Base-by-base conservation (phyloP, 2,888 invertebrate genomes). In the Petrophora chlorosata region DNA sequence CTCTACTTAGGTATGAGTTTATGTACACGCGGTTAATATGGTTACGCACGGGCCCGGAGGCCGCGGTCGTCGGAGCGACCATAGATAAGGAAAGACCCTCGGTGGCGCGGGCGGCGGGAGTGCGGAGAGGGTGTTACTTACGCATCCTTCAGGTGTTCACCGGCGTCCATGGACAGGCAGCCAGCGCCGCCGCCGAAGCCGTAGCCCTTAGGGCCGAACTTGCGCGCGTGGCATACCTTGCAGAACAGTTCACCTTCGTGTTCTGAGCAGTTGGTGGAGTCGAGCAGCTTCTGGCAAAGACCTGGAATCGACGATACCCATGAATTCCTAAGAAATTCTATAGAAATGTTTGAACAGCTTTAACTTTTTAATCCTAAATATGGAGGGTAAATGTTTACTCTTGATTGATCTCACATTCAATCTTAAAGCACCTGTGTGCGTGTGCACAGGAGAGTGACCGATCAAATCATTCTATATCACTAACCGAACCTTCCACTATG, bases 131-230 rank as follows among this genome's bases (percentile, higher is more conserved):
- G 52, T 59, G 57, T 75, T 87, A 94, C 96, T 96, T 93, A 96
- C 96, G 94, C 92, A 60, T 82, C 91, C 87, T 95, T 94, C 77
- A 98, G 93, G 82, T 98, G 98, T 61, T 96, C 94, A 67, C 98
- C 98, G 82, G 94, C 91, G 92, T 99, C 98, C 97, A 97, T 99
- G 89, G 97, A 97, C 77, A 99, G 93, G 88, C 97, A 96, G 66
- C 99, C 99, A 78, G 98, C 99, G 74, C 99, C 99, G 79, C 98
- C 98, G 70, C 99, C 99, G 89, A 98, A 99, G 73, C 99, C 99
- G 91, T 98, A 98, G 70, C 98, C 98, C 91, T 97, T 99, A 71
- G 99, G 99, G 82, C 99, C 99, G 91, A 95, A 99, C 93, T 98
- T 98, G 84, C 98, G 95, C 73, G 95, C 99, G 90, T 99, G 98